These are phyloP conservation scores for Champsocephalus esox DNA, from an alignment of 2,797 vertebrate genomes.

Conservation along the genomic window DNA sequence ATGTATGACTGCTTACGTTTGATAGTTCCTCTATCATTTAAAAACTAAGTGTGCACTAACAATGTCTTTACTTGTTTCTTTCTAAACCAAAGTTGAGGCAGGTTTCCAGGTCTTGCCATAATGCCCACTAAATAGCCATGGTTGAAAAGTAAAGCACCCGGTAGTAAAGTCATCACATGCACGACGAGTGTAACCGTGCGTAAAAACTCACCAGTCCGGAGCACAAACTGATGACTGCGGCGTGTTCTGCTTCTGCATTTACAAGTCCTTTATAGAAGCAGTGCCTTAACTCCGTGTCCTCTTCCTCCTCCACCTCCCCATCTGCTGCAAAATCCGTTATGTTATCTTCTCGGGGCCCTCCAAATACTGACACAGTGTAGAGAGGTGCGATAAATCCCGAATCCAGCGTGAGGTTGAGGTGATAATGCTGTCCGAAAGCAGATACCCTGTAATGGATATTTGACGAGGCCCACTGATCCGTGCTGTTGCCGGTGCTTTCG, in stretches of 20 bases:
- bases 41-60: conserved; percentile 10
- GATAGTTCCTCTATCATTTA: not conserved
- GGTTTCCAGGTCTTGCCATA: conserved; percentile 8
- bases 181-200: conserved; percentile 46
- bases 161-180: conserved; percentile 37
- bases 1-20: not conserved
- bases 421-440: conserved; percentile 93
- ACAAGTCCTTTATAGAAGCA: conserved; percentile 98
- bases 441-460: conserved; percentile 93
- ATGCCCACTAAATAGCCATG: conserved; percentile 5
- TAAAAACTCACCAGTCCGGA: conserved; percentile 95
- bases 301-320: conserved; percentile 75
- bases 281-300: conserved; percentile 92
- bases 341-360: conserved; percentile 84
- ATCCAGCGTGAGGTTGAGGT: conserved; percentile 94
- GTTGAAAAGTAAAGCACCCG: conserved; percentile 40
- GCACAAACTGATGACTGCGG: conserved; percentile 97
- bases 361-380: conserved; percentile 94
- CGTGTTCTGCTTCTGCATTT: conserved; percentile 91
- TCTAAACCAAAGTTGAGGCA: not conserved
- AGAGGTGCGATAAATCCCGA: conserved; percentile 96
- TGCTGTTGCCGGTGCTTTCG: conserved; percentile 70
- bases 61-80: not conserved
- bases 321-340: conserved; percentile 84
- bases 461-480: conserved; percentile 86